phyloP scores from a whole-genome alignment of 2,113 vertebrate species.

The Crotalus tigris region DNA sequence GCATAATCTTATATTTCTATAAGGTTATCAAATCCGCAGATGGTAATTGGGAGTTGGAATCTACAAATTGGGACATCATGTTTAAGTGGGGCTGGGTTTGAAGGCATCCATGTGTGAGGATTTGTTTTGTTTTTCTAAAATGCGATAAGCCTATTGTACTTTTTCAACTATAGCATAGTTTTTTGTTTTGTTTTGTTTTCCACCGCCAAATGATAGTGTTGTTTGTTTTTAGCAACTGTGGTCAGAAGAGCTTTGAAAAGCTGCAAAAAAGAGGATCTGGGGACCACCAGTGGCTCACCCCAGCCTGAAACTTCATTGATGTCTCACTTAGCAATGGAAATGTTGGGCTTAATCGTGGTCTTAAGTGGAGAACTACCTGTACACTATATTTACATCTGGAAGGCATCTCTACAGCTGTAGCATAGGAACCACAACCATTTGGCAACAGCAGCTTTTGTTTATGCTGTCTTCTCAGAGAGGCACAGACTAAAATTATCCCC shows the following conservation, averaged over 20 bases:
- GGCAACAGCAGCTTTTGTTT: neutral
- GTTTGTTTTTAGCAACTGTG: neutral
- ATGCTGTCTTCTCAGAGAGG: neutral
- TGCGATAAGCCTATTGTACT: neutral
- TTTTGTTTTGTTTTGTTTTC: neutral
- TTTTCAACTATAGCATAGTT: neutral
- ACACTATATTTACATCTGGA: neutral
- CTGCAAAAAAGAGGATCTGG: no score
- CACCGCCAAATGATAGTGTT: neutral
- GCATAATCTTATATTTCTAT: neutral
- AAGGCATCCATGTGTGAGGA: neutral
- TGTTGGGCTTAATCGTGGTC: no score
- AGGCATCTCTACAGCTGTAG: neutral
- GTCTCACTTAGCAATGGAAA: no score
- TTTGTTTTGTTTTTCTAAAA: neutral
- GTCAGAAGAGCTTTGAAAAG: no score
- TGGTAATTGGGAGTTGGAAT: neutral
- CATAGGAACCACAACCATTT: neutral
- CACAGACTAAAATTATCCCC: neutral
- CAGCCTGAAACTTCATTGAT: no score
- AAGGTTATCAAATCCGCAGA: neutral
- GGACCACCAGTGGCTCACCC: no score
- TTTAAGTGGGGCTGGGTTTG: neutral
- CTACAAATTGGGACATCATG: neutral
- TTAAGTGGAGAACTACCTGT: neutral